Percentiles rank a stretch among this genome's conserved stretches.
Conservation (phyloP, 2,797 vertebrate species). For the Decapterus maruadsi region DNA sequence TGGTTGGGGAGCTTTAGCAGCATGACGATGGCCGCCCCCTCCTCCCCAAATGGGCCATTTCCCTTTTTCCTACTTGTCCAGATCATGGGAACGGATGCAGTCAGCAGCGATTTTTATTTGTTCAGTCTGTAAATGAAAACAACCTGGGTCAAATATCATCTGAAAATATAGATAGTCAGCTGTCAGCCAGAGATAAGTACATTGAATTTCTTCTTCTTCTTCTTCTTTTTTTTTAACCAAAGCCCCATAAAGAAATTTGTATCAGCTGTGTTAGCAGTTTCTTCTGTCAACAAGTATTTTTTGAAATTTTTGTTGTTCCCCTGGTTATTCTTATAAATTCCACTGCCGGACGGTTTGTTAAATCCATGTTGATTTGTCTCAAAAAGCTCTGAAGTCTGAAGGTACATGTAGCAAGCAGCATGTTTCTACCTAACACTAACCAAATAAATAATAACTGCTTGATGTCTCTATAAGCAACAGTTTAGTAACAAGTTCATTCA, state of each 20-base stretch:
- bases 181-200: background rate
- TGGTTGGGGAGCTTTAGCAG: slow-evolving; percentile 69
- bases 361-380: background rate
- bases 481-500: background rate
- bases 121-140: slow-evolving; percentile 46
- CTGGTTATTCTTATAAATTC: background rate
- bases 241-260: background rate
- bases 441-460: background rate
- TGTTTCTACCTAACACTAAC: too few relatives aligned
- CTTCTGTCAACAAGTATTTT: background rate
- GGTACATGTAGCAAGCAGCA: too few relatives aligned
- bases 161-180: slow-evolving; percentile 31
- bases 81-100: slow-evolving; percentile 43
- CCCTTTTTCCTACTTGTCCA: slow-evolving; percentile 50
- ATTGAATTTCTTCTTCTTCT: background rate
- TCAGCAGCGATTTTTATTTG: slow-evolving; percentile 23
- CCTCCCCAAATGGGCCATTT: slow-evolving; percentile 54
- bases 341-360: background rate
- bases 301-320: background rate
- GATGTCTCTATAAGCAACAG: background rate
- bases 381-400: background rate
- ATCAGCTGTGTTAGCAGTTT: too few relatives aligned
- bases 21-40: slow-evolving; percentile 65
- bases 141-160: slow-evolving; percentile 43
- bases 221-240: background rate